Conservation (phyloP, 2,888 invertebrate genomes). For the Pheosia tremula region DNA sequence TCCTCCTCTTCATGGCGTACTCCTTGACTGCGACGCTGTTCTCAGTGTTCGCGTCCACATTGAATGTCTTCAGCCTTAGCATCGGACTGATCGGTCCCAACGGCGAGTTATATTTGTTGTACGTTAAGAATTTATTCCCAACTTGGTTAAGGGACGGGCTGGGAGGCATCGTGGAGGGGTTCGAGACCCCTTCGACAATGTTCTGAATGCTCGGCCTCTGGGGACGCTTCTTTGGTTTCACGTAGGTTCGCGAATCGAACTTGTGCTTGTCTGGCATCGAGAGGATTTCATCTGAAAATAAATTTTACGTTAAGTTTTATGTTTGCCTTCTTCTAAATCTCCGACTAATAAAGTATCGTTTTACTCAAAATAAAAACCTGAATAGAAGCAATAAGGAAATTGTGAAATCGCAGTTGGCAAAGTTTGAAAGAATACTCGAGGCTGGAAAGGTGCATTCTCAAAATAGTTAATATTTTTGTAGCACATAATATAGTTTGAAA, state of each 20-base stretch:
- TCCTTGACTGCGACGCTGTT: conserved; percentile 68
- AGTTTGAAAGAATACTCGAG: neutral
- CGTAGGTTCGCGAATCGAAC: conserved; percentile 89
- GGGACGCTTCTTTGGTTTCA: conserved; percentile 86
- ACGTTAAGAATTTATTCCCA: conserved; percentile 70
- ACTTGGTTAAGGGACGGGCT: conserved; percentile 47
- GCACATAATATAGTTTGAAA: neutral
- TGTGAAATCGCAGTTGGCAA: conserved; percentile 2
- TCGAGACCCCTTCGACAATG: conserved; percentile 66
- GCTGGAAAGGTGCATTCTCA: neutral
- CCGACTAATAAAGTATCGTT: neutral
- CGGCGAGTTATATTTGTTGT: conserved; percentile 74
- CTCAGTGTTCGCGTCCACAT: conserved; percentile 71
- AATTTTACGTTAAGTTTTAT: conserved; percentile 9
- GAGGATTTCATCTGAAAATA: conserved; percentile 63
- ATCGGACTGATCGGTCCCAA: conserved; percentile 69
- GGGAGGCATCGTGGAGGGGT: conserved; percentile 58
- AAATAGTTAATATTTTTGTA: conserved; percentile 1
- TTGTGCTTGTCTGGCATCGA: conserved; percentile 75
- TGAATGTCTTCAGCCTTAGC: conserved; percentile 75
- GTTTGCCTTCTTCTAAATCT: neutral
- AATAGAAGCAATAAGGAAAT: neutral
- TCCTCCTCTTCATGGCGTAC: conserved; percentile 69
- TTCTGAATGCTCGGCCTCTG: conserved; percentile 86
- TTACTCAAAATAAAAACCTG: neutral